Evolutionary conservation across 1,140 invertebrate genomes (phyloP).

Genomic region (Zaprionus gabonicus): DNA sequence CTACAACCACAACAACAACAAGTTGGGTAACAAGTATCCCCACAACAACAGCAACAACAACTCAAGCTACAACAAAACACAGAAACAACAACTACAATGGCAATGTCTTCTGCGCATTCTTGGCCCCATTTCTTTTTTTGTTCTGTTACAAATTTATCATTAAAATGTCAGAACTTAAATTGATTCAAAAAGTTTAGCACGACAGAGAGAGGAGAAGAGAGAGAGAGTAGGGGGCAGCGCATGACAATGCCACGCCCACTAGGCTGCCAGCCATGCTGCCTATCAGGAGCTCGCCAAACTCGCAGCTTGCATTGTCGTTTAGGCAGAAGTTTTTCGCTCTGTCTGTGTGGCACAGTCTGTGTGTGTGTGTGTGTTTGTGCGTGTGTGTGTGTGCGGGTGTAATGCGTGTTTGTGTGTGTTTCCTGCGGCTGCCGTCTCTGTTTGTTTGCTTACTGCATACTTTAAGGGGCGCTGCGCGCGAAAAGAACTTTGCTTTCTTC

Average conservation of each 20-base stretch:
- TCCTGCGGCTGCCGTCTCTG: slow-evolving; percentile 11
- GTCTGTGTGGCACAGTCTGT: background rate
- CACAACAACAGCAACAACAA: background rate
- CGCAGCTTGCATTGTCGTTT: slow-evolving; percentile 39
- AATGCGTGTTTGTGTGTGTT: background rate
- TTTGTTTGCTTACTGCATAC: slow-evolving; percentile 64
- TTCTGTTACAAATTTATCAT: slow-evolving; percentile 80
- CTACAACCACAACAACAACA: background rate
- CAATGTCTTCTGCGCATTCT: slow-evolving; percentile 48
- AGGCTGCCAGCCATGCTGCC: background rate
- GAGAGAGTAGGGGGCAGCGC: background rate
- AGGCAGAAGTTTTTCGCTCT: slow-evolving; percentile 28
- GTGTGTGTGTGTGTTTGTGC: background rate
- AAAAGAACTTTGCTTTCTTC: slow-evolving; percentile 72
- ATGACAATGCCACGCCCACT: slow-evolving; percentile 31
- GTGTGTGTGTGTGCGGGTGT: background rate
- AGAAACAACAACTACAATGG: slow-evolving; percentile 12
- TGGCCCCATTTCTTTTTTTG: slow-evolving; percentile 43
- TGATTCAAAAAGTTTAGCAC: slow-evolving; percentile 76
- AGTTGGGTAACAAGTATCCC: background rate
- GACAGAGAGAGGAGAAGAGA: background rate
- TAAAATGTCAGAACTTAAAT: slow-evolving; percentile 84
- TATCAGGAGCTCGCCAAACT: background rate
- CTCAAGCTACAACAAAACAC: no score
- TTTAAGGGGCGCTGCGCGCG: slow-evolving; percentile 68